Evolutionary conservation across 2,888 invertebrate genomes (phyloP).

Genomic region (Galerucella calmariensis): DNA sequence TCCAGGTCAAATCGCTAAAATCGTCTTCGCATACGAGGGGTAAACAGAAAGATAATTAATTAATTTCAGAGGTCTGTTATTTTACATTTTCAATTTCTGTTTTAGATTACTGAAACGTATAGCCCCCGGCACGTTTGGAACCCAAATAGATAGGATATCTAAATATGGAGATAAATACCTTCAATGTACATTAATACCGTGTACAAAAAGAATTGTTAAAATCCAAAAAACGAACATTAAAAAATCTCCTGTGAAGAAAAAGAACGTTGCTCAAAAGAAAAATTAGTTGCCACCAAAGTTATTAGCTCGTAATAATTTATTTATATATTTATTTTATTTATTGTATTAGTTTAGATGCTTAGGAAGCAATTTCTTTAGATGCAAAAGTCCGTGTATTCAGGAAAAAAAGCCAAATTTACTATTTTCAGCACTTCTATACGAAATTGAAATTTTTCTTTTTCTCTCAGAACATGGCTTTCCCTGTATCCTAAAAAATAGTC

Average conservation of each 20-base stretch:
- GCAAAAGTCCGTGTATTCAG: constrained; percentile 1
- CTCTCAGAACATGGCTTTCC: too few species aligned
- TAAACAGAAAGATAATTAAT: neutral
- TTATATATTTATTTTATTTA: constrained; percentile 49
- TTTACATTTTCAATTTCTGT: constrained; percentile 25
- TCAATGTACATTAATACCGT: constrained; percentile 62
- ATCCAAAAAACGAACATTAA: constrained; percentile 39
- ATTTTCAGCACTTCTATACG: too few species aligned
- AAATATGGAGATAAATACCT: constrained; percentile 59
- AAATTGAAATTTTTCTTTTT: too few species aligned
- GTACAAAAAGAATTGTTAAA: constrained; percentile 52
- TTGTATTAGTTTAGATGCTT: constrained; percentile 26
- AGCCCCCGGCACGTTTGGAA: constrained; percentile 58
- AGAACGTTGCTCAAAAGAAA: constrained; percentile 49
- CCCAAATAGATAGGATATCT: constrained; percentile 58
- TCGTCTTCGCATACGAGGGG: neutral
- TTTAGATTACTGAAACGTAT: constrained; percentile 60
- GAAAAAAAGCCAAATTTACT: too few species aligned
- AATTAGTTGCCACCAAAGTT: constrained; percentile 54
- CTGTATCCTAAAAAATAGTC: too few species aligned
- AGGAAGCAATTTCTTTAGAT: constrained; percentile 6
- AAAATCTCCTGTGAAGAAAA: constrained; percentile 46
- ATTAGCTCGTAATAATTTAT: constrained; percentile 53
- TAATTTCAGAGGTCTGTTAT: neutral
- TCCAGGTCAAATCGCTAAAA: neutral